These are phyloP conservation scores for Aptenodytes forsteri DNA, from an alignment of 2,113 vertebrate species.

Conservation along the genomic window DNA sequence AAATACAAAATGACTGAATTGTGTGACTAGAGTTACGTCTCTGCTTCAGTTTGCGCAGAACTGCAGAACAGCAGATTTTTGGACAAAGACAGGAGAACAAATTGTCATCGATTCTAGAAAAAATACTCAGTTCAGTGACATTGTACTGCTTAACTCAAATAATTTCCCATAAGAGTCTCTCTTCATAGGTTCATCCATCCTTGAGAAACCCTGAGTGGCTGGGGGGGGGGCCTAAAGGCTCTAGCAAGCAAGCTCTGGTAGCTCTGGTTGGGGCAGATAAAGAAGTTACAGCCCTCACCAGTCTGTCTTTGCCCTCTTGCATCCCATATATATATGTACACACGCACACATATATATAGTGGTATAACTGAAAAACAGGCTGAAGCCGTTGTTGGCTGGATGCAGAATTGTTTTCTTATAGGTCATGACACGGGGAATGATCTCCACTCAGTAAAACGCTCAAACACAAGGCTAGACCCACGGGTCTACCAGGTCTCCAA, in stretches of 20 bases:
- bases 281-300: not conserved
- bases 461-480: not conserved
- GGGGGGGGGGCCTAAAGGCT: not conserved
- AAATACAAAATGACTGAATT: not conserved
- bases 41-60: not conserved
- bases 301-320: not conserved
- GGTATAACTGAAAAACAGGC: not conserved
- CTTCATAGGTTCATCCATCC: not conserved
- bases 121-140: not conserved
- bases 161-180: not conserved
- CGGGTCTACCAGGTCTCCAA: not conserved
- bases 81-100: not conserved
- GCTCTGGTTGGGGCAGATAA: not conserved
- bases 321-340: not conserved
- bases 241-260: not conserved
- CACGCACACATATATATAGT: no score
- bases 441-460: not conserved
- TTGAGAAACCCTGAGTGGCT: not conserved
- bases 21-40: not conserved
- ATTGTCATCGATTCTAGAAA: not conserved
- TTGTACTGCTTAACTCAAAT: not conserved
- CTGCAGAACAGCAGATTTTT: not conserved
- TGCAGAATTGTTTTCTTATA: not conserved
- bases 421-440: rapidly evolving
- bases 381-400: not conserved